Base-by-base conservation (phyloP, 2,888 invertebrate genomes). In the Callimorpha dominula region DNA sequence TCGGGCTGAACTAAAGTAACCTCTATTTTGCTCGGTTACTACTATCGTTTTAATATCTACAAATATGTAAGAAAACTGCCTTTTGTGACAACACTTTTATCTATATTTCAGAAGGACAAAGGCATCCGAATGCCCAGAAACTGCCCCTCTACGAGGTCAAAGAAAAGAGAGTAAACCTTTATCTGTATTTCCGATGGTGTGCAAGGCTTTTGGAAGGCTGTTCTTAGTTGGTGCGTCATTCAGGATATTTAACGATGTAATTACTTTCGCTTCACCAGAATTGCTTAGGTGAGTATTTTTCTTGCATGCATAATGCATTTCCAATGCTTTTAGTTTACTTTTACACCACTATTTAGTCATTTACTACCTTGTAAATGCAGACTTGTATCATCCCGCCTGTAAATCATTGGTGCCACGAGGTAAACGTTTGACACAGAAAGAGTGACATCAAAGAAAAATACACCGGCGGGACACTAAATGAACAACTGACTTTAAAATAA, bases 121-220 rank as follows among this genome's bases (percentile, higher is more conserved):
- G 66, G 0, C 71, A 20, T 17, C 63, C 43, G 11, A 43, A 62
- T 65, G 68, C 57, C 71, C 95, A 98, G 97, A 97, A 97, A 88
- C 97, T 98, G 86, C 99, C 98, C 87, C 99, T 99, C 60, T 68
- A 15, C 43, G 0, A 60, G 8, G 49, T 31, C 20, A 11, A 43
- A 68, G 31, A 17, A 60, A 46, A 11, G 46, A 60, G 60, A 68
- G 15, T 4, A 31, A 60, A 20, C 60, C 60, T 14, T 15, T 60
- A 12, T 68, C 68, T 31, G 8, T 68, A 68, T 68, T 68, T 60
- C 68, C 68, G 8, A 60, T 60, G 31, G 60, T 60, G 43, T 68
- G 68, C 31, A 68, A 62, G 46, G 49, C 68, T 62, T 69, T 69
- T 8, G 31, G 99, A 99, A 31, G 68, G 4, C 9, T 60, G 46